Base-by-base conservation (phyloP, 2,797 vertebrate genomes). In the Galagoides demidoff region DNA sequence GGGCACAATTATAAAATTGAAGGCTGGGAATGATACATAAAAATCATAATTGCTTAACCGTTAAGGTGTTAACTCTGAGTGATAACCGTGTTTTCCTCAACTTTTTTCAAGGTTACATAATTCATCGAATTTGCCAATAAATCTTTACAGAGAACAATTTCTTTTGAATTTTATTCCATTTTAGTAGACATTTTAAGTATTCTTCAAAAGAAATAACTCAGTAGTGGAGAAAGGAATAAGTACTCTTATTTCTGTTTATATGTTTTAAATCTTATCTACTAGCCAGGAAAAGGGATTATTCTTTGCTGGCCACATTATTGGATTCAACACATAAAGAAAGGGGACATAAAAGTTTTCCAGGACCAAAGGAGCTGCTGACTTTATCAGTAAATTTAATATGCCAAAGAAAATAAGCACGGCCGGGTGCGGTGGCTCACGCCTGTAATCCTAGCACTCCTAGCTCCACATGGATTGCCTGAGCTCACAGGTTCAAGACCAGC, bases 1-100 rank as follows among this genome's bases (percentile, higher is more conserved):
- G 74, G 25, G 66, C n/a, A 83, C 89, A 94, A 89, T 31, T 61
- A 6, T 82, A 64, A 68, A 76, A 90, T 71, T 59, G 29, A 91
- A 92, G 22, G 0, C 25, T 68, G 1, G 12, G 79, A 84, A 85
- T 93, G 81, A 77, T n/a, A 29, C 4, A 57, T 57, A 78, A 77
- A 64, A 71, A 82, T 43, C 78, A 68, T 37, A 55, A 61, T 57
- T 85, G 14, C 31, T 79, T 79, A 73, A 66, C 12, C 76, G 61
- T 52, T 74, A 83, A 68, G 20, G 19, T 95, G 3, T 68, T 86
- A 59, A 66, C 61, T 88, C 3, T 83, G 63, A 11, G 29, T 94
- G 20, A 77, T 52, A 37, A 61, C 17, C 4, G 22, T 17, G 23
- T 59, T 90, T 77, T 66, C 59, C 45, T 43, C 34, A 81, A 3